A percentile compares a stretch with the other conserved stretches of the same genome.
phyloP scores from a whole-genome alignment of 64 coral and sea anemone species.

The Porites lutea region DNA sequence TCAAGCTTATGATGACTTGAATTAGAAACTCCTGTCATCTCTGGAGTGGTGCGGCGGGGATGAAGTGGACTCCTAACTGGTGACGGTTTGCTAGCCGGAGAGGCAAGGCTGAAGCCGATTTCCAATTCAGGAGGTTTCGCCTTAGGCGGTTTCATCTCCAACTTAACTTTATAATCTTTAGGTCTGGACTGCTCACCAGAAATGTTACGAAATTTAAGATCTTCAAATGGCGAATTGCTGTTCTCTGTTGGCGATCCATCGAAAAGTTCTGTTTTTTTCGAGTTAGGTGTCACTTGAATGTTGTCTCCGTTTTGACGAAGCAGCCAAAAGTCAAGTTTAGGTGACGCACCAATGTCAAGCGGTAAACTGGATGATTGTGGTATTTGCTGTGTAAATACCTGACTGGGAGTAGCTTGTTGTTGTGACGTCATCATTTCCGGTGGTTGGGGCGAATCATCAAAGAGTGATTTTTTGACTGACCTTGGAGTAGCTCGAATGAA shows the following conservation, averaged over 20 bases:
- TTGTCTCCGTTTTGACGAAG: background rate
- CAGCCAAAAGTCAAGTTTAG: slow-evolving; percentile 37
- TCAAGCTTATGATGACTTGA: slow-evolving; percentile 20
- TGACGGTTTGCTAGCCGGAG: background rate
- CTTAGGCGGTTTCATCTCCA: background rate
- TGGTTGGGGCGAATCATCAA: background rate
- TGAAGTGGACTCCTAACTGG: background rate
- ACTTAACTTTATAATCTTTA: background rate
- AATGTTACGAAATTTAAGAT: slow-evolving; percentile 1
- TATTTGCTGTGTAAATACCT: background rate
- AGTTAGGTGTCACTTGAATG: background rate
- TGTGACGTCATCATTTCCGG: background rate
- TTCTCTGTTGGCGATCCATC: background rate
- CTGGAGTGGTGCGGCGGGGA: background rate
- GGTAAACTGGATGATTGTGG: background rate
- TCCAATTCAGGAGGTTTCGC: background rate
- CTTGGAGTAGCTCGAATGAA: background rate
- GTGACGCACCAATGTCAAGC: background rate
- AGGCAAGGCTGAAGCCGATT: too few species aligned
- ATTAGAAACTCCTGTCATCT: background rate
- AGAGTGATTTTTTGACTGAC: slow-evolving; percentile 15
- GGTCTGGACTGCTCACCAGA: background rate
- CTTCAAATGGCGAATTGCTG: slow-evolving; percentile 24
- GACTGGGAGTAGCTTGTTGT: background rate
- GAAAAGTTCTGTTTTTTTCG: background rate